Percentiles rank a stretch among this genome's conserved stretches.
Evolutionary conservation across 2,888 invertebrate species (phyloP).

Genomic region (Harpalus rufipes): DNA sequence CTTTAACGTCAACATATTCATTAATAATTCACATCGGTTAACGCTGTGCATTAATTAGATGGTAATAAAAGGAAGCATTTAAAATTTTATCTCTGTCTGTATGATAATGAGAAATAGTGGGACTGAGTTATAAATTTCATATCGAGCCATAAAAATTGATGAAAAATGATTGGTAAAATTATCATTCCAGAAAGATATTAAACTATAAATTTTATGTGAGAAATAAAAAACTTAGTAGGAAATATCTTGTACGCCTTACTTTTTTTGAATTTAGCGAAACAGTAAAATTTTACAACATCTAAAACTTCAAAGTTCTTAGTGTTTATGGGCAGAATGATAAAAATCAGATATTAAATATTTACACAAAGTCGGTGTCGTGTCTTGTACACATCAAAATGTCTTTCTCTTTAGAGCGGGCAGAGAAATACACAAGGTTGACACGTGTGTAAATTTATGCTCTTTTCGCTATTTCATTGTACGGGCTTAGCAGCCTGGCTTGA

Average conservation of each 20-base stretch:
- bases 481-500: constrained; percentile 27
- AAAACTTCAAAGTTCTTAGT: constrained; percentile 53
- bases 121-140: constrained; percentile 38
- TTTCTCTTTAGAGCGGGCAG: constrained; percentile 23
- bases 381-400: constrained; percentile 53
- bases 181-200: constrained; percentile 35
- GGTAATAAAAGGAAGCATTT: constrained; percentile 39
- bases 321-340: constrained; percentile 60
- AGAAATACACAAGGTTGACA: constrained; percentile 53
- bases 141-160: constrained; percentile 38
- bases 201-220: constrained; percentile 41
- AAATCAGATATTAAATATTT: constrained; percentile 63
- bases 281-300: constrained; percentile 61
- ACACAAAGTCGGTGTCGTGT: constrained; percentile 50
- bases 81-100: constrained; percentile 36
- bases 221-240: constrained; percentile 36
- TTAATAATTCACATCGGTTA: constrained; percentile 32
- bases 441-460: constrained; percentile 48
- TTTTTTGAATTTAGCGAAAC: constrained; percentile 58
- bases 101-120: constrained; percentile 27
- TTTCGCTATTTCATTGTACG: constrained; percentile 48
- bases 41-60: constrained; percentile 20
- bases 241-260: constrained; percentile 20
- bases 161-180: constrained; percentile 43
- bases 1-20: constrained; percentile 17